phyloP scores from a whole-genome alignment of 2,888 invertebrate genomes.

The Heteromurus nitidus region DNA sequence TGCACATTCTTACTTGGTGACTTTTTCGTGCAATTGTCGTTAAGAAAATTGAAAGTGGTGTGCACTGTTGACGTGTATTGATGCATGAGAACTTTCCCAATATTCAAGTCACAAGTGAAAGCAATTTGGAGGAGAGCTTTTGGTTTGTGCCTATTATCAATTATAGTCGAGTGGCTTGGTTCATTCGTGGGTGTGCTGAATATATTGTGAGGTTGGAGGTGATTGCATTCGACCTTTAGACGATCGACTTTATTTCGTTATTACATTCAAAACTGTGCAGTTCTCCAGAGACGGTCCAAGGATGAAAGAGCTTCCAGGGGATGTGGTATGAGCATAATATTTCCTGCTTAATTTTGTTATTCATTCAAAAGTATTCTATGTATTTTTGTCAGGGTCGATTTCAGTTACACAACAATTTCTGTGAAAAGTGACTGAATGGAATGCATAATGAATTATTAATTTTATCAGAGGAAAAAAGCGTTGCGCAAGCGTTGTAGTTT shows the following conservation, averaged over 20 bases:
- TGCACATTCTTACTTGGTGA: too few species aligned
- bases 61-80: too few species aligned
- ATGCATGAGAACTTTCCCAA: too few species aligned
- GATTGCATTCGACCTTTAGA: not conserved
- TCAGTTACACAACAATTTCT: not conserved
- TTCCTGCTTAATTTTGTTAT: not conserved
- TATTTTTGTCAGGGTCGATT: not conserved
- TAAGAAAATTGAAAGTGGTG: too few species aligned
- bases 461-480: too few species aligned
- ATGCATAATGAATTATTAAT: not conserved
- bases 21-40: too few species aligned
- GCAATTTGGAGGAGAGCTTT: too few species aligned
- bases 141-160: too few species aligned
- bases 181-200: not conserved
- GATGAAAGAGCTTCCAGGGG: conserved; percentile 50
- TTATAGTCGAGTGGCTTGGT: too few species aligned
- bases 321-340: conserved; percentile 30
- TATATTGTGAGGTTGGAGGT: not conserved
- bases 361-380: not conserved
- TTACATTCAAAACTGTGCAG: not conserved
- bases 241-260: not conserved
- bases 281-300: not conserved
- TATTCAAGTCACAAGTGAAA: too few species aligned
- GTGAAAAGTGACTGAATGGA: not conserved
- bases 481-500: too few species aligned